phyloP scores from a whole-genome alignment of 1,140 invertebrate genomes.

The Periplaneta americana region DNA sequence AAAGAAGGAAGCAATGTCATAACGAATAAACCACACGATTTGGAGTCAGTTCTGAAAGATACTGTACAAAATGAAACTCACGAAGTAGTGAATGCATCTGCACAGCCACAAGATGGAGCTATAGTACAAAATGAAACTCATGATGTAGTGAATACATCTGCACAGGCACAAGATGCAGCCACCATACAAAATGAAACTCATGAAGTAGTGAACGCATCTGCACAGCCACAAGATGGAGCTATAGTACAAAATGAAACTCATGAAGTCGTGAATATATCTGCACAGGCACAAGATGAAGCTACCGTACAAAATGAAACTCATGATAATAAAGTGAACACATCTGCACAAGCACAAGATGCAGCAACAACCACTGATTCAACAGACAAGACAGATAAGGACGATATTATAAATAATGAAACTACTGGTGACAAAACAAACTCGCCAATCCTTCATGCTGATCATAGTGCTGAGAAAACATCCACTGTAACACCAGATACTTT shows the following conservation, averaged over 20 bases:
- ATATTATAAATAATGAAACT: not conserved
- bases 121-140: too few species aligned
- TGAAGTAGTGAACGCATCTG: too few species aligned
- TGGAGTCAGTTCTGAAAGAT: too few species aligned
- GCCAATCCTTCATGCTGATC: not conserved
- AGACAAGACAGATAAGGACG: not conserved
- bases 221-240: not conserved
- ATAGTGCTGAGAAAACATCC: not conserved
- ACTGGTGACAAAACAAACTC: not conserved
- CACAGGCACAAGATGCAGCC: too few species aligned
- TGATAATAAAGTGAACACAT: not conserved
- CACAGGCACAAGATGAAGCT: not conserved
- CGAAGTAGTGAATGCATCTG: too few species aligned
- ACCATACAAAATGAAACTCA: too few species aligned
- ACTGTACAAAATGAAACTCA: too few species aligned
- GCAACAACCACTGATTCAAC: not conserved
- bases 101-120: too few species aligned
- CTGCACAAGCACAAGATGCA: not conserved
- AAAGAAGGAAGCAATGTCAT: not conserved
- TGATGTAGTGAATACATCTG: too few species aligned
- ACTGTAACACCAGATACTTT: too few species aligned
- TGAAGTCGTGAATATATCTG: too few species aligned
- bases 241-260: too few species aligned
- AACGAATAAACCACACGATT: not conserved
- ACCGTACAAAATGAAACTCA: not conserved